Base-by-base conservation (phyloP, 2,888 invertebrate genomes). In the Mallateleia sp. region DNA sequence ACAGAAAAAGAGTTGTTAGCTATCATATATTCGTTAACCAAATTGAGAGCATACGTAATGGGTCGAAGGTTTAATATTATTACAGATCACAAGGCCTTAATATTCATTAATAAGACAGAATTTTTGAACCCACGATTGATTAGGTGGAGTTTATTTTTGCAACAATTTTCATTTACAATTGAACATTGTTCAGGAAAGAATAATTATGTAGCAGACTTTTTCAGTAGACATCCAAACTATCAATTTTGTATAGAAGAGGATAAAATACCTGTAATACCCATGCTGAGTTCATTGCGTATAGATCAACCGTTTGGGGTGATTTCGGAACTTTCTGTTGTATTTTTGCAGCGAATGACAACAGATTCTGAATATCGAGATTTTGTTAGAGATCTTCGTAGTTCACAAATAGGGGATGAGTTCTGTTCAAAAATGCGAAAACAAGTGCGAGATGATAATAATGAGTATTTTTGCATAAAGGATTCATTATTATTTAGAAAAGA, bases 1-100 rank as follows among this genome's bases (percentile, higher is more conserved):
- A 82, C 74, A 0, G 82, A 82, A 15, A 24, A 50, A 24, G 82
- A 82, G 45, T n/a, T 75, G 15, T 58, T 75, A 7, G 75, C 75
- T 7, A 75, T 75, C 9, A 24, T 82, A 3, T 75, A 75, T 50
- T 56, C 75, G 6, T 4, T 82, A n/a, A 34, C n/a, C 7, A 82
- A 82, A 69, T 52, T 75, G 2, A 32, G 75, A 6, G 28, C n/a
- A 20, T 67, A 82, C 25, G 2, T 86, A 0, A 20, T 67, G 1
- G 74, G 67, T 4, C n/a, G 14, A 58, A 18, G 15, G 1, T 74
- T 82, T 24, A n/a, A 74, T 6, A 52, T 82, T 2, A 28, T 82
- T 1, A 82, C 74, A 0, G 82, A 82, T 60, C 82, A 82, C 38
- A 72, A 58, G n/a, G 5, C 72, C 4, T 32, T 72, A 1, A 38